phyloP scores from a whole-genome alignment of 2,888 invertebrate species.

The Polyommatus iphigenia region DNA sequence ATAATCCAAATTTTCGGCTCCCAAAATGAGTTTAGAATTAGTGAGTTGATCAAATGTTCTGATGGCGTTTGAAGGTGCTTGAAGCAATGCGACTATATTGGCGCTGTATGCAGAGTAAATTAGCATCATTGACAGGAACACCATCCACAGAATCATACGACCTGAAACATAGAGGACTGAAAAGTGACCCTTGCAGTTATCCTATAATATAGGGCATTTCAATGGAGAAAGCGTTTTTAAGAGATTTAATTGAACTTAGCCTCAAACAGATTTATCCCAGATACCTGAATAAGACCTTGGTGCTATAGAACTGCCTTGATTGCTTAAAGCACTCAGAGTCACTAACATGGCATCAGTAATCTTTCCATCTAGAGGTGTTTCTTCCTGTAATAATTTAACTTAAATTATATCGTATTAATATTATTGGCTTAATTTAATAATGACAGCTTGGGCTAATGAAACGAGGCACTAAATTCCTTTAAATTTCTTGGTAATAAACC shows the following conservation, averaged over 20 bases:
- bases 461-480: not conserved
- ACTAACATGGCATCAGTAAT: conserved; percentile 72
- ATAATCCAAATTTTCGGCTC: conserved; percentile 80
- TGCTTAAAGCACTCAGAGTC: conserved; percentile 78
- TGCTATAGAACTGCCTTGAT: conserved; percentile 78
- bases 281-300: conserved; percentile 61
- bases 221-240: too few species aligned
- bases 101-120: conserved; percentile 84
- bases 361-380: conserved; percentile 54
- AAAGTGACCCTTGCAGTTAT: not conserved
- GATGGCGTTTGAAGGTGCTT: conserved; percentile 81
- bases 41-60: conserved; percentile 76
- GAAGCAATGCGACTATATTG: conserved; percentile 84
- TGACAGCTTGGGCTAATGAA: too few species aligned
- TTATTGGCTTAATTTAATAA: conserved; percentile 17
- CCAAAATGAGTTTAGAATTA: conserved; percentile 80
- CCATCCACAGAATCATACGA: conserved; percentile 57
- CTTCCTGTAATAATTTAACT: conserved; percentile 45
- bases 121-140: conserved; percentile 71
- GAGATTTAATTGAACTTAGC: too few species aligned
- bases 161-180: conserved; percentile 46
- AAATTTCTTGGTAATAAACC: not conserved
- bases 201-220: not conserved
- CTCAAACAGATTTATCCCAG: not conserved
- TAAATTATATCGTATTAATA: not conserved